Base-by-base conservation (phyloP, 2,113 vertebrate genomes). In the Machaerirhynchus nigripectus region DNA sequence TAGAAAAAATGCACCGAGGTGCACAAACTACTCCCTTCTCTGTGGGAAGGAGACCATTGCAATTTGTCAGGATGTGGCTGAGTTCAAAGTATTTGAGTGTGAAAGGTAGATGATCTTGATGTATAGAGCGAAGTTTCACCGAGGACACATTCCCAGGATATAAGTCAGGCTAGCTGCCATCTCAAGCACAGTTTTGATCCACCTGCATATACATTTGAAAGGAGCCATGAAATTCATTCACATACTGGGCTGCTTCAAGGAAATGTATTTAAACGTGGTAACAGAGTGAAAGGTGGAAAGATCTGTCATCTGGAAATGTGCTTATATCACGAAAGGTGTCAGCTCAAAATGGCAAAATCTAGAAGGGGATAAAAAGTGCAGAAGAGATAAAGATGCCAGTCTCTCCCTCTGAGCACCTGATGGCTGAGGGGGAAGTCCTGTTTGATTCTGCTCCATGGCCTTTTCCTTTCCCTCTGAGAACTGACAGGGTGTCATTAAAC, bases 141-240 rank as follows among this genome's bases (percentile, higher is more conserved):
- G 80, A n/a, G 31, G 83, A 94, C 76, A 84, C 26, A 31, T 89
- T 90, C 49, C 39, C 44, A 50, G 57, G 44, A 35, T 84, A 44
- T 90, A 90, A 94, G 55, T 89, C 83, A 97, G 60, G 27, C 39
- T n/a, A 67, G 40, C 82, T 96, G 85, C 79, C 88, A 86, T 57
- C 64, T 86, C 44, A 49, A 50, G 56, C 44, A 53, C 42, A 53
- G 37, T 86, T 94, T 89, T 70, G 60, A 92, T 96, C 44, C 71
- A 84, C 68, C 44, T 89, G 22, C 47, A 64, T 42, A 83, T 42
- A 57, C 37, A 75, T 92, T 92, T 92, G 85, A 70, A 94, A 90
- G 37, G 37, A 90, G 28, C 33, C 49, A 46, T 86, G 80, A 90
- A 96, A 78, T 52, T 92, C 64, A 68, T 89, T 90, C 85, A 68